Evolutionary conservation across 2,888 invertebrate genomes (phyloP), one percentile per base, ranked within the genome.

Genomic region (Lasioglossum malachurum): DNA sequence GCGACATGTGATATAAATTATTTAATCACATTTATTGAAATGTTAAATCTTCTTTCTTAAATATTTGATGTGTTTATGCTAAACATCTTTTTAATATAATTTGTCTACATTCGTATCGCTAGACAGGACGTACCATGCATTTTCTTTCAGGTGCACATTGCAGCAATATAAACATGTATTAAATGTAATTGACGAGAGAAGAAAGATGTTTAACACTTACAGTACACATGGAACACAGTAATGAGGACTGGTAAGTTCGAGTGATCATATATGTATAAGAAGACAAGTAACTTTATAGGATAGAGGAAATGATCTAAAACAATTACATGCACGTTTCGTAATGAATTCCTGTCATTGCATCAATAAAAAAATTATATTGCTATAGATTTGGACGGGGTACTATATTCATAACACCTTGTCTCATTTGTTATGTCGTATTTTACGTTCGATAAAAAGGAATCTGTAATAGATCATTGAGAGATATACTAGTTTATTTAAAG

Each of bases 131-230:
- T 88, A 75, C 80, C 60, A 67, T 81, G 64, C 78, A 78, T 83
- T 41, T 64, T 82, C 35, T 92, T 89, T 78, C 82, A 93, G 93
- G 23, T 80, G 86, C 67, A 88, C 90, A 38, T 87, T 91, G 76
- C 87, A 89, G 79, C 91, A 89, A 80, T 93, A 93, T 60, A 90
- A 92, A 75, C 76, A 83, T 69, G 86, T 93, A 73, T 78, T 88
- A 53, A 74, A 41, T 60, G 80, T 88, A 73, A 86, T 92, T 53
- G 80, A 80, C 79, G 86, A 77, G 89, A 90, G 80, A 83, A 78
- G 71, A 75, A 87, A 86, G 64, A 78, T 84, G 79, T 76, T 73
- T 69, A 79, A 85, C 73, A 76, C 72, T 85, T 76, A 67, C 57
- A 79, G n/a, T 84, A 67, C 31, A 46, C 38, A 49, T 64, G 57